Conservation (phyloP, 2,888 invertebrate species). For the Cyclophora albipunctata region DNA sequence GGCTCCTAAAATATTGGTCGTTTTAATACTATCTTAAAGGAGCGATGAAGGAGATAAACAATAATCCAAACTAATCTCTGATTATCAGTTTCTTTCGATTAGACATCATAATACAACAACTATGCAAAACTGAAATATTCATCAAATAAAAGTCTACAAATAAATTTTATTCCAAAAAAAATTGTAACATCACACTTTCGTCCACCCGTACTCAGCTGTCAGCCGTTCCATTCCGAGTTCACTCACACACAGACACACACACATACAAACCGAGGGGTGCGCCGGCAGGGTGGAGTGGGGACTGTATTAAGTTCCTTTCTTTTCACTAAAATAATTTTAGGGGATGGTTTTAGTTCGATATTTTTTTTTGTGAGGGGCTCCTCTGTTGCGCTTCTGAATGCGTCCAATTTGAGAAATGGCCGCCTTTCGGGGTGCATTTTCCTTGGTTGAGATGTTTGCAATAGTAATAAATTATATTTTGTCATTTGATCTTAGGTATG, state of each 20-base stretch:
- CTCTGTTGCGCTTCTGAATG: slow-evolving; percentile 49
- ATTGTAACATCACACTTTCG: slow-evolving; percentile 28
- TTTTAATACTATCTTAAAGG: no score
- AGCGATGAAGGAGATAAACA: no score
- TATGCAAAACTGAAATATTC: no score
- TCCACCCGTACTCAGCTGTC: slow-evolving; percentile 43
- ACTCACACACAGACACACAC: slow-evolving; percentile 51
- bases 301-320: slow-evolving; percentile 76
- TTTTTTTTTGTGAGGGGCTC: slow-evolving; percentile 60
- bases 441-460: slow-evolving; percentile 44
- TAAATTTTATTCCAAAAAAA: neutral
- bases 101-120: no score
- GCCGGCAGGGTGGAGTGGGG: slow-evolving; percentile 61
- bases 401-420: slow-evolving; percentile 67
- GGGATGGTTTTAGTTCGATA: slow-evolving; percentile 73
- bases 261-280: slow-evolving; percentile 52
- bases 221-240: slow-evolving; percentile 56
- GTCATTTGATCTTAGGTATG: neutral
- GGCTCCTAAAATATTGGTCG: no score
- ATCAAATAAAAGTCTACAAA: no score
- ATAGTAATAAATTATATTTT: neutral
- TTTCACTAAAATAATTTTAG: slow-evolving; percentile 76
- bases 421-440: slow-evolving; percentile 37
- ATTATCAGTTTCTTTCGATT: no score
- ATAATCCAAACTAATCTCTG: no score